These are phyloP conservation scores for Pseudomyrmex pallidus DNA, from an alignment of 1,140 invertebrate species.

Conservation along the genomic window DNA sequence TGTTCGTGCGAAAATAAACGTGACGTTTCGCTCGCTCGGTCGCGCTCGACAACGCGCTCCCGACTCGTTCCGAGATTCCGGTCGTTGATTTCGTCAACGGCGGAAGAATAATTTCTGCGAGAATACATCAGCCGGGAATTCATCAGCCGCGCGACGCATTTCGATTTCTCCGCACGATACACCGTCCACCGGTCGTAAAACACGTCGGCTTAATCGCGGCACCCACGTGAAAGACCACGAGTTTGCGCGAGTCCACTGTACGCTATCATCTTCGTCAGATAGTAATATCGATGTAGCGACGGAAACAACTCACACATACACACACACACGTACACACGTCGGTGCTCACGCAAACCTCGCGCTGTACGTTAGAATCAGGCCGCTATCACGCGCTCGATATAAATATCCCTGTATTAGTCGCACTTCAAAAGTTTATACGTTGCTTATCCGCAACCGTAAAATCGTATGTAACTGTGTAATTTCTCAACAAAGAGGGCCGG, in stretches of 20 bases:
- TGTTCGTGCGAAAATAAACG: constrained; percentile 53
- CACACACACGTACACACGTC: constrained; percentile 7
- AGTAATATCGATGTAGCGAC: constrained; percentile 55
- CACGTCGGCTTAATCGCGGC: constrained; percentile 34
- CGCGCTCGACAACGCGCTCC: too few relatives aligned
- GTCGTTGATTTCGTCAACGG: constrained; percentile 42
- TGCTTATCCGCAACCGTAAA: constrained; percentile 45
- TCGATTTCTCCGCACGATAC: constrained; percentile 37
- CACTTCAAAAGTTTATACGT: constrained; percentile 57
- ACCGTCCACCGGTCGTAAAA: constrained; percentile 22
- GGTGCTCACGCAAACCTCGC: constrained; percentile 69
- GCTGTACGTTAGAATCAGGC: constrained; percentile 45
- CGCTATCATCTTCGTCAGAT: constrained; percentile 57
- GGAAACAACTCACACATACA: constrained; percentile 25
- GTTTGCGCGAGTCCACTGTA: not conserved
- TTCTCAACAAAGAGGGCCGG: not conserved
- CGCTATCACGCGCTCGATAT: constrained; percentile 66
- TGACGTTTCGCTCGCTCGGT: constrained; percentile 26
- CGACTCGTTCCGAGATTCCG: constrained; percentile 22
- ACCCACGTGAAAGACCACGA: not conserved
- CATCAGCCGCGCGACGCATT: constrained; percentile 35
- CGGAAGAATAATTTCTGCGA: constrained; percentile 46
- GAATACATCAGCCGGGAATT: constrained; percentile 5
- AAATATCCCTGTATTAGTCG: constrained; percentile 69
- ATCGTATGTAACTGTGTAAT: constrained; percentile 26